These are phyloP conservation scores for Eilema sororculum DNA, from an alignment of 2,888 invertebrate genomes.

Conservation along the genomic window DNA sequence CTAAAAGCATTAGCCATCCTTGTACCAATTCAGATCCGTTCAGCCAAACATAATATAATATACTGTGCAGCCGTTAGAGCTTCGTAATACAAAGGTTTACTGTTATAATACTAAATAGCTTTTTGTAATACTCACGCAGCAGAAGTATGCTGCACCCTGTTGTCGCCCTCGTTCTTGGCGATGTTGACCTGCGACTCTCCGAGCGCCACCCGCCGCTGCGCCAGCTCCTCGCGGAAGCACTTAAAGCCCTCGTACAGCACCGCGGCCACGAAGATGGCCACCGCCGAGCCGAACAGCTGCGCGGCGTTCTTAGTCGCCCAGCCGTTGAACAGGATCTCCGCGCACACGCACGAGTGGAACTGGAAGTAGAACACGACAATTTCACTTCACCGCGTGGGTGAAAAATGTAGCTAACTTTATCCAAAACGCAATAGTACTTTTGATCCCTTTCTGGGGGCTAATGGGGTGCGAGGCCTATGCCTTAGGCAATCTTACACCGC, in stretches of 20 bases:
- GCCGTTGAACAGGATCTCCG: slow-evolving; percentile 92
- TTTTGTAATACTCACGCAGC: slow-evolving; percentile 66
- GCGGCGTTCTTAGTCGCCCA: slow-evolving; percentile 92
- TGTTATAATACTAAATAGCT: background rate
- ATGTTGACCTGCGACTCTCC: slow-evolving; percentile 78
- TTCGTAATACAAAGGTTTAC: no score
- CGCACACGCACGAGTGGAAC: slow-evolving; percentile 92
- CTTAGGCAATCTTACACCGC: no score
- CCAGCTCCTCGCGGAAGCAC: slow-evolving; percentile 88
- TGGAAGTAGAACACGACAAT: no score
- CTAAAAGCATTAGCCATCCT: no score
- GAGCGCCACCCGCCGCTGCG: slow-evolving; percentile 59
- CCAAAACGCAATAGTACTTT: no score
- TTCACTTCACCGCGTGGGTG: no score
- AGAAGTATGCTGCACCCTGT: slow-evolving; percentile 53
- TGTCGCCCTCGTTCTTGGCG: slow-evolving; percentile 63
- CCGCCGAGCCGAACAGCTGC: slow-evolving; percentile 94
- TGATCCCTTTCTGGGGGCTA: no score
- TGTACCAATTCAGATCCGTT: no score
- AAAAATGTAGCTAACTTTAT: no score
- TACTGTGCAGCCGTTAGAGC: no score
- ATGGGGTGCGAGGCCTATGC: no score
- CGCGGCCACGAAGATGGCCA: slow-evolving; percentile 95
- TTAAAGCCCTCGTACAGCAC: slow-evolving; percentile 97
- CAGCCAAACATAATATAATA: no score